Evolutionary conservation across 2,797 vertebrate genomes (phyloP).

Genomic region (Halcyon badia): DNA sequence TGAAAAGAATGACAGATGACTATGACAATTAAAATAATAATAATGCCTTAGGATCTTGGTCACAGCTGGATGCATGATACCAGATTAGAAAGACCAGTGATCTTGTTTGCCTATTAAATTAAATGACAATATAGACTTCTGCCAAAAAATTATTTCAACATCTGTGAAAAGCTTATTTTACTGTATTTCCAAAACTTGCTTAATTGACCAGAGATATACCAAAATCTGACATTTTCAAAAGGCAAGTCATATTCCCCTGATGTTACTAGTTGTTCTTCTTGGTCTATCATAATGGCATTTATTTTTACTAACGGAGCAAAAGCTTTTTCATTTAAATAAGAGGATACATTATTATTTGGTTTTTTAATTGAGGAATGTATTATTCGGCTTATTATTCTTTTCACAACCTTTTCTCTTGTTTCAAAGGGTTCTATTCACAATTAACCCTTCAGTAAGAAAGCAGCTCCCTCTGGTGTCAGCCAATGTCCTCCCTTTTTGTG

Average conservation of each 20-base stretch:
- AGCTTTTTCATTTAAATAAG: not conserved
- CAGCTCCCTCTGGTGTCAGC: slow-evolving; percentile 10
- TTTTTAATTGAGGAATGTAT: not conserved
- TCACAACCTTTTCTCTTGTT: not conserved
- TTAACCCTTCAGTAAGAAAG: not conserved
- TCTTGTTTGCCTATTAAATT: not conserved
- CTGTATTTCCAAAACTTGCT: not conserved
- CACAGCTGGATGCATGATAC: not conserved
- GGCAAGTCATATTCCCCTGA: not conserved
- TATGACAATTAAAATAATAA: not conserved
- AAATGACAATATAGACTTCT: not conserved
- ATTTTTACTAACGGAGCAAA: not conserved
- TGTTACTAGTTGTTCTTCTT: not conserved
- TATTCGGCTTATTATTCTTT: not conserved
- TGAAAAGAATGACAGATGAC: not conserved
- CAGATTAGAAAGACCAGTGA: not conserved
- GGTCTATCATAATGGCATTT: not conserved
- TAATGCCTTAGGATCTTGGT: not conserved
- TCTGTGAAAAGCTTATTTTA: not conserved
- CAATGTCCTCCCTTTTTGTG: not conserved
- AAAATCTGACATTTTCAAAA: not conserved
- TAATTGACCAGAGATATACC: not conserved
- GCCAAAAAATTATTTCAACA: not conserved
- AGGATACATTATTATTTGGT: not conserved
- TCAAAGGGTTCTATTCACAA: not conserved